Percentiles rank a stretch among this genome's conserved stretches.
Evolutionary conservation across 2,888 invertebrate species (phyloP).

Genomic region (Limnephilus marmoratus): DNA sequence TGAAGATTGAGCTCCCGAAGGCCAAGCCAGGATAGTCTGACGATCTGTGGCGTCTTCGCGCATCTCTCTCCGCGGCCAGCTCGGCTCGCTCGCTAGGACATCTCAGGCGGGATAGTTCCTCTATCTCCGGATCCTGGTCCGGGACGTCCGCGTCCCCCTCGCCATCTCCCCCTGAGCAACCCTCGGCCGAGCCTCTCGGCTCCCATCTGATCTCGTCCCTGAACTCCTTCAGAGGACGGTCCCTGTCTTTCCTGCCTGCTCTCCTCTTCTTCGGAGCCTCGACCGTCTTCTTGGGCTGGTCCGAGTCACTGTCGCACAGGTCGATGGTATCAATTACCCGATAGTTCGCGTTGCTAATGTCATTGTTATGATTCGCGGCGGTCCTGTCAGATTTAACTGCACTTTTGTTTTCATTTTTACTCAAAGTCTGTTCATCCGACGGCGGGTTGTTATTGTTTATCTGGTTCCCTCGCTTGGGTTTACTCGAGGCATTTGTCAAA

Average conservation of each 20-base stretch:
- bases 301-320: conserved; percentile 59
- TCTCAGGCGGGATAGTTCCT: conserved; percentile 88
- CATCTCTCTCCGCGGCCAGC: conserved; percentile 90
- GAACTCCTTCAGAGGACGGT: conserved; percentile 50
- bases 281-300: conserved; percentile 70
- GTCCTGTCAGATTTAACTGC: conserved; percentile 69
- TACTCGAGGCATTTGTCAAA: conserved; percentile 58
- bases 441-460: conserved; percentile 65
- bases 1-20: conserved; percentile 94
- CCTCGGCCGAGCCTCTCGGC: conserved; percentile 69
- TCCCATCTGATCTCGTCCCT: conserved; percentile 60
- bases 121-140: conserved; percentile 87
- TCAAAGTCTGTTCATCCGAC: conserved; percentile 47
- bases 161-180: conserved; percentile 74
- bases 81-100: conserved; percentile 94
- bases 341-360: conserved; percentile 58
- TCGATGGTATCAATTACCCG: conserved; percentile 58
- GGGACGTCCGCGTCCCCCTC: conserved; percentile 75
- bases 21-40: conserved; percentile 95
- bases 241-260: conserved; percentile 52
- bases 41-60: conserved; percentile 86
- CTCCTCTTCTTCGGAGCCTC: conserved; percentile 61
- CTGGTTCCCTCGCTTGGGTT: conserved; percentile 51
- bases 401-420: conserved; percentile 54
- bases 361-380: conserved; percentile 55